Percentiles rank a stretch among this genome's conserved stretches.
Evolutionary conservation across 1,140 invertebrate genomes (phyloP).

Genomic region (Diploscapter pachys): DNA sequence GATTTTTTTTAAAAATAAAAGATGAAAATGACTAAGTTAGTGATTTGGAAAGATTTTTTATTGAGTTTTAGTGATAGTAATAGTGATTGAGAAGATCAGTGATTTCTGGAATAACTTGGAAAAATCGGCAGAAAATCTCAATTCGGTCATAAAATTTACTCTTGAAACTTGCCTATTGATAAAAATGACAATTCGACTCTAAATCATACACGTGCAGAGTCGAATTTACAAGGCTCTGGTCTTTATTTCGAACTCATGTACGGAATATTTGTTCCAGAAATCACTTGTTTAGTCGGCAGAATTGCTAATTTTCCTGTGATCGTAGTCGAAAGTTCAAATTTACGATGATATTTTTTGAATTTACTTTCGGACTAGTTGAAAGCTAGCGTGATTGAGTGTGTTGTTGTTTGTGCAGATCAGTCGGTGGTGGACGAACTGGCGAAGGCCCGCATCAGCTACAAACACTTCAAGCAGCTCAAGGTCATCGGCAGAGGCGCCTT

Average conservation of each 20-base stretch:
- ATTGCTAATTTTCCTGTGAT: not conserved
- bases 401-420: conserved; percentile 73
- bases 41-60: not conserved
- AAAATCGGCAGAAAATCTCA: too few species aligned
- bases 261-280: not conserved
- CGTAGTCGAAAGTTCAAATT: not conserved
- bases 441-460: conserved; percentile 84
- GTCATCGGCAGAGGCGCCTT: conserved; percentile 96
- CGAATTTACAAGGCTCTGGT: conserved; percentile 5
- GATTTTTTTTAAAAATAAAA: conserved; percentile 19
- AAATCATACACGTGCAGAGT: too few species aligned
- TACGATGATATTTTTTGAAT: conserved; percentile 7
- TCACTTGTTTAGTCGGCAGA: not conserved
- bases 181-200: too few species aligned
- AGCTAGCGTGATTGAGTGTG: conserved; percentile 12
- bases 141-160: too few species aligned
- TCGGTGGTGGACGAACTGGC: conserved; percentile 77
- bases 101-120: too few species aligned
- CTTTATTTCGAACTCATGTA: conserved; percentile 2
- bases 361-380: not conserved
- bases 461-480: conserved; percentile 93
- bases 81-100: not conserved
- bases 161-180: too few species aligned
- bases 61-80: not conserved
- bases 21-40: not conserved